A percentile compares a stretch with the other conserved stretches of the same genome.
Conservation (phyloP, 2,888 invertebrate species). For the Busseola fusca region DNA sequence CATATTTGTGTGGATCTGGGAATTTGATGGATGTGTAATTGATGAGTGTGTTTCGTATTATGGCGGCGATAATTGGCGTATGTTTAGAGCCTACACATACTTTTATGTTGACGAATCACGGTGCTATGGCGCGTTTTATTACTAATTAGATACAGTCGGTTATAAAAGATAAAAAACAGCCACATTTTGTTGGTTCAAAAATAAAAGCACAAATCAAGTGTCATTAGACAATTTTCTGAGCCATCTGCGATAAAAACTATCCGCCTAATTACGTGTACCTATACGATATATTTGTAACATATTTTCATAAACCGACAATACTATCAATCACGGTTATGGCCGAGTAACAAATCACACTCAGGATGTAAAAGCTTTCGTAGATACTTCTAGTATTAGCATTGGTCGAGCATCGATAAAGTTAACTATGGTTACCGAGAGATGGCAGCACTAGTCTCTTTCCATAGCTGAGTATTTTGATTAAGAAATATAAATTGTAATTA, state of each 20-base stretch:
- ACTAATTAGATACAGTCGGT: not conserved
- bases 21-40: slow-evolving; percentile 22
- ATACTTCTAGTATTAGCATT: slow-evolving; percentile 5
- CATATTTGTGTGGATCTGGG: slow-evolving; percentile 35
- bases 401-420: not conserved
- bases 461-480: not conserved
- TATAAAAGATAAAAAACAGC: not conserved
- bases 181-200: not conserved
- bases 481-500: too few relatives aligned
- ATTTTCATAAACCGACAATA: not conserved
- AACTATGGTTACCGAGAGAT: slow-evolving; percentile 32
- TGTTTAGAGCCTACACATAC: not conserved
- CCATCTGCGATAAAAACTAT: not conserved
- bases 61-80: slow-evolving; percentile 26
- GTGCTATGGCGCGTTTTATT: slow-evolving; percentile 9
- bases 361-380: not conserved
- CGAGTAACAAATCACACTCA: not conserved
- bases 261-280: not conserved
- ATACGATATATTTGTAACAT: not conserved
- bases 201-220: not conserved
- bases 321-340: not conserved
- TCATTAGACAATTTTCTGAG: not conserved
- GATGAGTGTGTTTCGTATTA: slow-evolving; percentile 25
- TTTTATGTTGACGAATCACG: slow-evolving; percentile 10
- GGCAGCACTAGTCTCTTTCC: slow-evolving; percentile 32